Percentiles rank a stretch among this genome's conserved stretches.
Evolutionary conservation across 2,113 vertebrate genomes (phyloP).

Genomic region (Numida meleagris): DNA sequence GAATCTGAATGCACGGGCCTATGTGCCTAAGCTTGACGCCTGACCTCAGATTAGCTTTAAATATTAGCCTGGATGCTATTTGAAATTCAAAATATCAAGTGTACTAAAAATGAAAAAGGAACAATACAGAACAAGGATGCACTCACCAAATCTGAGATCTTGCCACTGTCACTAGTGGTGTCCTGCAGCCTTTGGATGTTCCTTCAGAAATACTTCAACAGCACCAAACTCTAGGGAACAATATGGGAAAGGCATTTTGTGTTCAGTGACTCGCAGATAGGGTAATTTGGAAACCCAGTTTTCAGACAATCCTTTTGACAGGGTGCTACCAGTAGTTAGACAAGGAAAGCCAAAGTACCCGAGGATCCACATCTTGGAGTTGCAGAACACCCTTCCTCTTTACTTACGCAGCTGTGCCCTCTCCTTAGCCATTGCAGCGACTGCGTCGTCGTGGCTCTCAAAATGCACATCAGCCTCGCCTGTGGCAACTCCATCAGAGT

Average conservation of each 20-base stretch:
- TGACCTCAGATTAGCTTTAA: accelerated
- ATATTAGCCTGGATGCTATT: accelerated
- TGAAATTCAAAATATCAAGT: accelerated
- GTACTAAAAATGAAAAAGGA: accelerated
- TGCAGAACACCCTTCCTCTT: too few species aligned
- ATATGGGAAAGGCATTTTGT: neutral
- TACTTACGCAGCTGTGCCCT: slow-evolving; percentile 84
- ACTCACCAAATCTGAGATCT: neutral
- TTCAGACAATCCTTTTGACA: accelerated
- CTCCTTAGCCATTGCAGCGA: slow-evolving; percentile 87
- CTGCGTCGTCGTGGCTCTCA: slow-evolving; percentile 78
- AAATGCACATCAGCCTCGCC: slow-evolving; percentile 89
- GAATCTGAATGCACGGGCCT: too few species aligned
- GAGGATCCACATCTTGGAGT: accelerated
- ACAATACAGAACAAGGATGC: accelerated
- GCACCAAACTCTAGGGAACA: slow-evolving; percentile 80
- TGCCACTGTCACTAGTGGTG: neutral
- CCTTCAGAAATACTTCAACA: slow-evolving; percentile 90
- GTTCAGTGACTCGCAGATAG: accelerated
- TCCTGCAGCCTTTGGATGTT: slow-evolving; percentile 68
- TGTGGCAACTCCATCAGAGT: slow-evolving; percentile 79
- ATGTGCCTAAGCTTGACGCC: too few species aligned
- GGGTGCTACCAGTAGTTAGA: accelerated
- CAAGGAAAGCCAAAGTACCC: accelerated
- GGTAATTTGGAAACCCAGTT: accelerated